These are phyloP conservation scores for Callinectes sapidus DNA, from an alignment of 2,888 invertebrate species.

Conservation along the genomic window DNA sequence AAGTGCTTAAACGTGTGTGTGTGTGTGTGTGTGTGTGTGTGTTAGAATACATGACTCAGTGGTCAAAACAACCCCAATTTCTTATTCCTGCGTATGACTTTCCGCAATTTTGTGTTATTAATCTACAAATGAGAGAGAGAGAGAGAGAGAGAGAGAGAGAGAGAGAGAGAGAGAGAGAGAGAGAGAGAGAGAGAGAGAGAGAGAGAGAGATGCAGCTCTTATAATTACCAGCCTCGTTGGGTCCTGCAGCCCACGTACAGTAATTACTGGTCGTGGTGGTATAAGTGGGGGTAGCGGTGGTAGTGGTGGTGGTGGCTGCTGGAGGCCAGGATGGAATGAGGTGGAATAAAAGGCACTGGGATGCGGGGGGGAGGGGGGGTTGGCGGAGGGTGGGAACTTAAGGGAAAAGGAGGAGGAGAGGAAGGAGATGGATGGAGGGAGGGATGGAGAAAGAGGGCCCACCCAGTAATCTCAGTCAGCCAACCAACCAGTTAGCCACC, in stretches of 20 bases:
- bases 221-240: not conserved
- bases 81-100: not conserved
- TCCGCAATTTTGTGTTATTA: not conserved
- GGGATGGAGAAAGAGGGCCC: not conserved
- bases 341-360: not conserved
- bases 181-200: not conserved
- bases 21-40: not conserved
- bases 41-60: not conserved
- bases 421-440: not conserved
- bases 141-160: not conserved
- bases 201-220: not conserved
- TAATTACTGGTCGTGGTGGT: not conserved
- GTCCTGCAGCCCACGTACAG: not conserved
- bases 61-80: not conserved
- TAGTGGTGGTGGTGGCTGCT: not conserved
- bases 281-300: too few relatives aligned
- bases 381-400: not conserved
- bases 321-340: not conserved
- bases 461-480: too few relatives aligned
- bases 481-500: not conserved
- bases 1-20: not conserved
- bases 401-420: not conserved
- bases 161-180: too few relatives aligned
- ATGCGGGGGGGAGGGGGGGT: not conserved
- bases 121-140: not conserved